A percentile compares a stretch with the other conserved stretches of the same genome.
phyloP scores from a whole-genome alignment of 37 sponge, comb jelly and placozoan species.

The Chondrilla cf. caribensis region DNA sequence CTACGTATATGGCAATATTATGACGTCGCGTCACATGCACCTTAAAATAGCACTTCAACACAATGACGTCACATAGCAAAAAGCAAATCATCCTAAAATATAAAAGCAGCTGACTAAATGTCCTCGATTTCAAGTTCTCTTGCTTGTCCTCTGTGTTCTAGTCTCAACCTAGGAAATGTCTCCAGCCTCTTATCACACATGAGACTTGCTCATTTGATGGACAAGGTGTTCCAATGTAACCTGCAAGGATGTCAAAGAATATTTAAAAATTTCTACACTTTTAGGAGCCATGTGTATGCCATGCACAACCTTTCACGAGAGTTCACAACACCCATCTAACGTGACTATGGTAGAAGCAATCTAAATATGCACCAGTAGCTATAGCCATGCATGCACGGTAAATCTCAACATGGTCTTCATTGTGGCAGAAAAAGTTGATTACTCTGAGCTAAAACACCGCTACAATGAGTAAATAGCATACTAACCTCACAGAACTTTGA shows the following conservation, averaged over 20 bases:
- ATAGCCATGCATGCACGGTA: too few relatives aligned
- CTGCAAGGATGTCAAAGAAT: slow-evolving; percentile 36
- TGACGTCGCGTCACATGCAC: too few relatives aligned
- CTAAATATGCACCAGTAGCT: too few relatives aligned
- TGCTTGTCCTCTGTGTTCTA: neutral
- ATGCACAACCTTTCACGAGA: slow-evolving; percentile 2
- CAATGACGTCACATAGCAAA: too few relatives aligned
- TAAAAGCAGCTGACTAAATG: too few relatives aligned
- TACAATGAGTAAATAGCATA: neutral
- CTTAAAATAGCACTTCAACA: too few relatives aligned
- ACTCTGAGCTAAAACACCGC: neutral
- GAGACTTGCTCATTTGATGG: slow-evolving; percentile 14
- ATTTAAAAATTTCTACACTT: slow-evolving; percentile 27
- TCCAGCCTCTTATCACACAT: slow-evolving; percentile 5
- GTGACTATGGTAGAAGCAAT: too few relatives aligned
- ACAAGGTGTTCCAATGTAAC: neutral
- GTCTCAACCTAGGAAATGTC: neutral
- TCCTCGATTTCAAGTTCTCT: neutral
- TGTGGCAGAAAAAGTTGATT: too few relatives aligned
- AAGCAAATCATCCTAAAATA: too few relatives aligned
- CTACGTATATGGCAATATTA: too few relatives aligned
- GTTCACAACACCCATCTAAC: too few relatives aligned
- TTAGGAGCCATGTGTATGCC: slow-evolving; percentile 21
- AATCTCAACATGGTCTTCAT: too few relatives aligned
- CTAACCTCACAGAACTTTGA: slow-evolving; percentile 5